Base-by-base conservation (phyloP, 2,113 vertebrate genomes). In the Lycaon pictus region DNA sequence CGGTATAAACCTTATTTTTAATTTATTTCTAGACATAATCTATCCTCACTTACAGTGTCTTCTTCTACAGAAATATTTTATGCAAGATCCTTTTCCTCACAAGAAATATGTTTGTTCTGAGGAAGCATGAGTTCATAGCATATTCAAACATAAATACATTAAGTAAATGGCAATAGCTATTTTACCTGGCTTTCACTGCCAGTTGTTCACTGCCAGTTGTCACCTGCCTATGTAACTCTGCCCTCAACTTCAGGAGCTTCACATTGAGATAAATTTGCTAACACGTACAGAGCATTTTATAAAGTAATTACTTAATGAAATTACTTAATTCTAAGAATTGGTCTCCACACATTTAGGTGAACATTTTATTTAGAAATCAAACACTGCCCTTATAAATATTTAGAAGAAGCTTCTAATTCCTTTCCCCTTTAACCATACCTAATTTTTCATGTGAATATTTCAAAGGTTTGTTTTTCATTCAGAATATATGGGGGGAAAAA, bases 311-410 rank as follows among this genome's bases (percentile, higher is more conserved):
- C 53, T 80, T 84, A 76, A 69, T 19, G 16, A n/a, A 69, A 69
- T n/a, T 69, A 69, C 32, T 69, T 69, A 69, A 92, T 56, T 51
- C 6, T 58, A 90, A 88, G 29, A 93, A 81, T 7, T 60, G 4
- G 62, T 88, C 48, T 85, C 43, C 43, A 83, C 7, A 56, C 81
- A 95, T 48, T 77, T 91, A 72, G 53, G 16, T 65, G 25, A 91
- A 67, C 5, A 93, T 86, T 91, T 93, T 67, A 88, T 22, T 82
- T 96, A 69, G 72, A 88, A 88, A 55, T 63, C n/a, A 96, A 88
- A 15, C n/a, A 81, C 0, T 97, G 13, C 88, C 51, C 13, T 77
- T 85, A 3, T 7, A 80, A 96, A 96, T 5, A 87, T 67, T 55
- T 76, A 77, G 22, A 94, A 92, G 17, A 92, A 65, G 96, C 65